Conservation (phyloP, 2,113 vertebrate genomes). For the Pimephales promelas region DNA sequence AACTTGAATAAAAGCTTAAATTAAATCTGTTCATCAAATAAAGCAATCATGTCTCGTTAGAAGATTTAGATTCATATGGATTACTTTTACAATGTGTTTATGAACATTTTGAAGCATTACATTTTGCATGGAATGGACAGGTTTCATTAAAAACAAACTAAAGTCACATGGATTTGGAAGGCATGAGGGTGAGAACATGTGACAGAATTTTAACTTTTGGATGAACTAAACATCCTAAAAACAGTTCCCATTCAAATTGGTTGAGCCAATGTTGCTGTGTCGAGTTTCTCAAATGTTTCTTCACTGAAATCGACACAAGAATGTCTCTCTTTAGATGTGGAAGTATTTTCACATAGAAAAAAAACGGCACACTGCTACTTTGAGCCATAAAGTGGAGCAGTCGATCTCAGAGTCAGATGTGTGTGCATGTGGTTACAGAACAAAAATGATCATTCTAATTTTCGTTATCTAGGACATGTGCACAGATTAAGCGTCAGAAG, state of each 20-base stretch:
- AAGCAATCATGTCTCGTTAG: too few relatives aligned
- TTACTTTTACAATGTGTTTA: too few relatives aligned
- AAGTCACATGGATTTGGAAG: background rate
- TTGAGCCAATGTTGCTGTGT: background rate
- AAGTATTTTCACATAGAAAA: background rate
- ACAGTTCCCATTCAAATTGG: background rate
- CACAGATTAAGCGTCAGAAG: too few relatives aligned
- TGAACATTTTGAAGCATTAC: background rate
- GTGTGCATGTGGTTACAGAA: too few relatives aligned
- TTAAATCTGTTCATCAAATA: too few relatives aligned
- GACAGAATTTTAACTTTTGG: background rate
- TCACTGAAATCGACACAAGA: background rate
- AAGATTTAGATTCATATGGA: too few relatives aligned
- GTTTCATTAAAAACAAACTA: background rate
- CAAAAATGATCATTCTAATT: too few relatives aligned
- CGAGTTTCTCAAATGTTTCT: background rate
- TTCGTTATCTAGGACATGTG: too few relatives aligned
- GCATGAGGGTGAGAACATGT: background rate
- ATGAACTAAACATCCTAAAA: background rate
- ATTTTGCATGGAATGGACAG: background rate
- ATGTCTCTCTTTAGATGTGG: background rate
- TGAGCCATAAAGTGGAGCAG: background rate
- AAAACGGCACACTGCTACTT: slow-evolving; percentile 1
- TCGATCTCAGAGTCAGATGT: background rate
- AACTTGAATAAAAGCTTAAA: too few relatives aligned